These are phyloP conservation scores for Bombyx mandarina DNA, from an alignment of 1,140 invertebrate species.

Conservation along the genomic window DNA sequence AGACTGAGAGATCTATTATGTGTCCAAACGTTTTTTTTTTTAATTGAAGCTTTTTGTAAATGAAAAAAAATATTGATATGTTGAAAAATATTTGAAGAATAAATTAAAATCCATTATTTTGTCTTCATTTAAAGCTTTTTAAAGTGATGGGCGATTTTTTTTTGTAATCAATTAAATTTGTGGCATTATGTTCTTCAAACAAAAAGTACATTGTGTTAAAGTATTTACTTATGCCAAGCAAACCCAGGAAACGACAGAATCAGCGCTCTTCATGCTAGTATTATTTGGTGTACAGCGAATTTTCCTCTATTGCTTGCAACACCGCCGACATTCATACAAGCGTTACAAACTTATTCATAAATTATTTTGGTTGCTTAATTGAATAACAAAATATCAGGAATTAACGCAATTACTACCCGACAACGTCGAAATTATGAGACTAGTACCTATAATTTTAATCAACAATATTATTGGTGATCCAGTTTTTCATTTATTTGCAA, in stretches of 20 bases:
- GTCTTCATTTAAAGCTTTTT: background rate
- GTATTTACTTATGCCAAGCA: too few relatives aligned
- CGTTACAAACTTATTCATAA: too few relatives aligned
- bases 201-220: too few relatives aligned
- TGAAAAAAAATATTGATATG: constrained; percentile 12
- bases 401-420: too few relatives aligned
- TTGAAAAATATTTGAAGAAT: constrained; percentile 6
- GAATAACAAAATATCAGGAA: background rate
- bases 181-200: background rate
- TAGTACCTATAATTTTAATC: too few relatives aligned
- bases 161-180: background rate
- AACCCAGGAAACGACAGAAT: too few relatives aligned
- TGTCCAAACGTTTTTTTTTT: constrained; percentile 11
- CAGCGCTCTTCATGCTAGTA: constrained; percentile 21
- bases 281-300: constrained; percentile 42
- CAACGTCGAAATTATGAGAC: too few relatives aligned
- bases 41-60: constrained; percentile 23
- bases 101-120: background rate
- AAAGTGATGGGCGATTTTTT: background rate
- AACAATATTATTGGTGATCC: too few relatives aligned
- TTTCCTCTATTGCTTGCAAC: constrained; percentile 17
- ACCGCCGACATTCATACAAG: constrained; percentile 5
- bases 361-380: background rate
- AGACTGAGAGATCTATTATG: constrained; percentile 45
- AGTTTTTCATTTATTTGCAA: background rate